Conservation (phyloP, 30 jellyfish, hydroid and myxozoan species). For the Pelagia noctiluca region DNA sequence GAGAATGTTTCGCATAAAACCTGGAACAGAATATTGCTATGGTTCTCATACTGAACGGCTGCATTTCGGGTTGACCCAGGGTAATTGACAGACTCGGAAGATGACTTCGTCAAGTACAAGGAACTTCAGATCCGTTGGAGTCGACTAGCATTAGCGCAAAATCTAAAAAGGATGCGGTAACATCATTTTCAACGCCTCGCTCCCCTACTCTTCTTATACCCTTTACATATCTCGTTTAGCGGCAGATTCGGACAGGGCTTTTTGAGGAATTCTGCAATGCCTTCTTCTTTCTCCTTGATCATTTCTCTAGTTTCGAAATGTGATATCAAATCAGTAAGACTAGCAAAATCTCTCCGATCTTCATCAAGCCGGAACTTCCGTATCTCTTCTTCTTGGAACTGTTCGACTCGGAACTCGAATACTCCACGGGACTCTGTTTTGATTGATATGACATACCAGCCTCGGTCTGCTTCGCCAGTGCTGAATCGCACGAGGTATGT, state of each 20-base stretch:
- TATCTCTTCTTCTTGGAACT: not conserved
- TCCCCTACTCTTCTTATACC: constrained; percentile 46
- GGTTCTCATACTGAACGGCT: too few relatives aligned
- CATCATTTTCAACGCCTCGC: too few relatives aligned
- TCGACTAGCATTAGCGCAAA: too few relatives aligned
- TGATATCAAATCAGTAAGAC: constrained; percentile 24
- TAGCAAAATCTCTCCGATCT: constrained; percentile 7
- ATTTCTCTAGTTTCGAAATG: constrained; percentile 12
- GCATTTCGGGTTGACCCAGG: too few relatives aligned
- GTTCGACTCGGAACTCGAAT: constrained; percentile 51
- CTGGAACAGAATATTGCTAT: too few relatives aligned
- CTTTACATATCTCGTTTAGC: constrained; percentile 46
- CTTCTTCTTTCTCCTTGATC: constrained; percentile 26
- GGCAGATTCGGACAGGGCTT: constrained; percentile 58
- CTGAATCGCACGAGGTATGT: constrained; percentile 57
- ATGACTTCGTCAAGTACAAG: too few relatives aligned
- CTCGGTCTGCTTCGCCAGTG: constrained; percentile 36
- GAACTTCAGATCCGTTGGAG: too few relatives aligned
- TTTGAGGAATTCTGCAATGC: constrained; percentile 6
- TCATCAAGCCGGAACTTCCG: constrained; percentile 11
- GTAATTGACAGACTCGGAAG: too few relatives aligned
- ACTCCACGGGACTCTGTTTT: constrained; percentile 27
- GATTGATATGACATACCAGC: constrained; percentile 56
- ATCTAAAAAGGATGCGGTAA: too few relatives aligned
- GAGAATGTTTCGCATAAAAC: too few relatives aligned